Conservation (phyloP, 2,797 vertebrate species). For the Hephaestus fuliginosus region DNA sequence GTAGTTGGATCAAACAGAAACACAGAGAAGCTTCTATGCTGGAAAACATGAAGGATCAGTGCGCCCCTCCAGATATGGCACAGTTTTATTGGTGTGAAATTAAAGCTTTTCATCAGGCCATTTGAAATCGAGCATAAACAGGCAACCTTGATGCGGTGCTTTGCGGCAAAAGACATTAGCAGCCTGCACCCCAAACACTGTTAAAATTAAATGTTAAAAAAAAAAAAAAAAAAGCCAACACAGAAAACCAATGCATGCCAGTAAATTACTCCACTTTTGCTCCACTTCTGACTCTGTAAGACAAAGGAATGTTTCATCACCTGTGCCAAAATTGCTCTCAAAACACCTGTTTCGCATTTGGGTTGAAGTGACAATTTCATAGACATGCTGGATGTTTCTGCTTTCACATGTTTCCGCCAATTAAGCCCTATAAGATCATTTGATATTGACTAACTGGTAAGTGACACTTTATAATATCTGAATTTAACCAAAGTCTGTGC, state of each 20-base stretch:
- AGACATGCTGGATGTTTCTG: slow-evolving; percentile 17
- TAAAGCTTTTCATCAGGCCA: slow-evolving; percentile 60
- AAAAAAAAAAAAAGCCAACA: slow-evolving; percentile 10
- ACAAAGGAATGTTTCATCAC: slow-evolving; percentile 28
- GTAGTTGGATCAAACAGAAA: slow-evolving; percentile 53
- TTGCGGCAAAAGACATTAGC: slow-evolving; percentile 47
- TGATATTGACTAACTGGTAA: background rate
- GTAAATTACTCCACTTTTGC: slow-evolving; percentile 47
- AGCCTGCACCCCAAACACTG: slow-evolving; percentile 38
- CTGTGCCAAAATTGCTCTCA: slow-evolving; percentile 36
- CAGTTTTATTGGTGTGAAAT: slow-evolving; percentile 67
- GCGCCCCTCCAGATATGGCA: slow-evolving; percentile 38
- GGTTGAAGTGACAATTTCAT: slow-evolving; percentile 38
- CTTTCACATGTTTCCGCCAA: slow-evolving; percentile 23
- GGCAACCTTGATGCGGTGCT: slow-evolving; percentile 48
- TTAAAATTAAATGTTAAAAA: slow-evolving; percentile 30
- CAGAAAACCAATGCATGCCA: slow-evolving; percentile 26
- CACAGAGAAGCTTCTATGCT: slow-evolving; percentile 33
- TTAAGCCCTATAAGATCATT: slow-evolving; percentile 17
- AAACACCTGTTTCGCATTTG: slow-evolving; percentile 52
- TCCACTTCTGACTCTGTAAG: slow-evolving; percentile 25
- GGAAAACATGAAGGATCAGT: slow-evolving; percentile 42
- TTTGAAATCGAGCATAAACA: slow-evolving; percentile 67
- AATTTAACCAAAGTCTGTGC: background rate
- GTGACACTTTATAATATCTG: slow-evolving; percentile 3